Evolutionary conservation across 2,797 vertebrate genomes (phyloP).

Genomic region (Coregonus suidteri): DNA sequence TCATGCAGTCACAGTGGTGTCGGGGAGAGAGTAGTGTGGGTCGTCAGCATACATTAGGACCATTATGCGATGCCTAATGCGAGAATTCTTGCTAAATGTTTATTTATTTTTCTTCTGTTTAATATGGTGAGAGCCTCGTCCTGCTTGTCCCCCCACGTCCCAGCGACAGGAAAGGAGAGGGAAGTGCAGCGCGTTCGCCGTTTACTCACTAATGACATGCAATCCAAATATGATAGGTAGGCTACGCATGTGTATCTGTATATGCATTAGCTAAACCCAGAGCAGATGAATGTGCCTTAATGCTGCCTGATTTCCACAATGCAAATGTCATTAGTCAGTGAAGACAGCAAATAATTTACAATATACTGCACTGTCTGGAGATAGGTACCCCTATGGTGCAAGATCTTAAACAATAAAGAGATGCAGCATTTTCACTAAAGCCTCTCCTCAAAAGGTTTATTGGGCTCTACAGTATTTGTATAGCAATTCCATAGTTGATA

Average conservation of each 20-base stretch:
- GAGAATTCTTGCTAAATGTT: constrained; percentile 44
- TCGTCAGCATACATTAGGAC: constrained; percentile 37
- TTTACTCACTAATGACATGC: constrained; percentile 52
- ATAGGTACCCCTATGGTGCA: neutral
- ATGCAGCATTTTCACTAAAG: neutral
- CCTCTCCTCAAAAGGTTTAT: neutral
- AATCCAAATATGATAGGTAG: constrained; percentile 51
- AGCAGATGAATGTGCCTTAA: constrained; percentile 44
- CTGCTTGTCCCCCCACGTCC: constrained; percentile 32
- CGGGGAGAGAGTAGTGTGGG: no score
- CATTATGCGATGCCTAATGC: constrained; percentile 49
- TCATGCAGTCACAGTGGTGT: no score
- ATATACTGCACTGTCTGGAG: constrained; percentile 2
- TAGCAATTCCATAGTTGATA: neutral
- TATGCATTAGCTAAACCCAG: constrained; percentile 47
- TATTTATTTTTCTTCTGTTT: constrained; percentile 38
- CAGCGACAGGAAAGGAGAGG: constrained; percentile 23
- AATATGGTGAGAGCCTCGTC: constrained; percentile 45
- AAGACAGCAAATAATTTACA: constrained; percentile 44
- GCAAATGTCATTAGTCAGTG: constrained; percentile 51
- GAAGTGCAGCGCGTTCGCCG: constrained; percentile 29
- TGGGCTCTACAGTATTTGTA: neutral
- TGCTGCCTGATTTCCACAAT: constrained; percentile 53
- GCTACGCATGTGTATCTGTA: constrained; percentile 34
- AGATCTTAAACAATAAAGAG: constrained; percentile 13